Percentiles rank a stretch among this genome's conserved stretches.
Conservation (phyloP, 92 coral and sea anemone species). For the Palythoa grandis region DNA sequence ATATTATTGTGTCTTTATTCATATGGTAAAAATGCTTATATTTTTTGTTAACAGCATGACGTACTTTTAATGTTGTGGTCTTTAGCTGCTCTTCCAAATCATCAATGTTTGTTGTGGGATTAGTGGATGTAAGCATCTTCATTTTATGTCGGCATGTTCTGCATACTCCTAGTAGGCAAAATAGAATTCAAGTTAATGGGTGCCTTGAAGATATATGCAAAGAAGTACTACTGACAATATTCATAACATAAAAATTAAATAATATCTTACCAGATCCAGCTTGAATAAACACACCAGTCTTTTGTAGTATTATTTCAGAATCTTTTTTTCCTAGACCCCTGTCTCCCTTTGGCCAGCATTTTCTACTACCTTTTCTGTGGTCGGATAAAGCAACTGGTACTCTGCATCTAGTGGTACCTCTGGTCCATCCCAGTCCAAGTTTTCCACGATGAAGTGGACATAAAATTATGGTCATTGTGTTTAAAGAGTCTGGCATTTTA, state of each 20-base stretch:
- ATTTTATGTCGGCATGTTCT: constrained; percentile 40
- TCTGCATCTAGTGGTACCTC: constrained; percentile 72
- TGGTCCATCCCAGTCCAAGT: constrained; percentile 73
- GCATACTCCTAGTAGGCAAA: constrained; percentile 31
- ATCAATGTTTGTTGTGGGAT: constrained; percentile 13
- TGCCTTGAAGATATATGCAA: constrained; percentile 26
- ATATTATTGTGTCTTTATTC: too few species aligned
- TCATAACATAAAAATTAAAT: not conserved
- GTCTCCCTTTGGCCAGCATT: constrained; percentile 65
- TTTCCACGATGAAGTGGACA: constrained; percentile 71
- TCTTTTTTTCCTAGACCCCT: constrained; percentile 47
- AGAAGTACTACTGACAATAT: not conserved
- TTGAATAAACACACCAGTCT: constrained; percentile 61
- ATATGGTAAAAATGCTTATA: too few species aligned
- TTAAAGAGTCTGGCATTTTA: not conserved
- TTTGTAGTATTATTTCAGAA: constrained; percentile 38
- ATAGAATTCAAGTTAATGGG: constrained; percentile 18
- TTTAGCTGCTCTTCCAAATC: constrained; percentile 38
- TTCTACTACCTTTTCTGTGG: constrained; percentile 46
- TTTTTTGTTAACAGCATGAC: constrained; percentile 22
- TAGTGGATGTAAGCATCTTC: constrained; percentile 36
- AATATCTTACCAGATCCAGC: constrained; percentile 66
- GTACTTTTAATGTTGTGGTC: constrained; percentile 39
- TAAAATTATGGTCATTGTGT: constrained; percentile 53
- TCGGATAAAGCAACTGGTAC: constrained; percentile 54